Evolutionary conservation across 2,888 invertebrate genomes (phyloP), one percentile per base, ranked within the genome.

Genomic region (Acronicta aceris): DNA sequence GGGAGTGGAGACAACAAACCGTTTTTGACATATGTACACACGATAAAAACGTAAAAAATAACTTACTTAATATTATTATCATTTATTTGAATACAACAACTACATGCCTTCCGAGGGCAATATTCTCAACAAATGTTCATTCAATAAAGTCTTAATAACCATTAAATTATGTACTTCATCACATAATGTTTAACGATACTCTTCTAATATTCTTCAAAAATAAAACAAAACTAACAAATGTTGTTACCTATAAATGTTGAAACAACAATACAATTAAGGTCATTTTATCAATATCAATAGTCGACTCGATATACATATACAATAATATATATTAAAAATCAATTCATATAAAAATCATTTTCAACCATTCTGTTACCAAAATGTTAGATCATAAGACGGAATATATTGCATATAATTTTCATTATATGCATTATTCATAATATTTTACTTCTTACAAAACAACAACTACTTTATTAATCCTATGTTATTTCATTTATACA

Each of bases 1-100:
- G 90, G 89, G 87, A 89, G 82, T 90, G 90, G 91, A 91, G 89
- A 91, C 85, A 92, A 92, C 90, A 88, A 92, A 92, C 89, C 86
- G 84, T 87, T 87, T 87, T 86, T 91, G 91, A 90, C 89, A 87
- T 93, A 79, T 82, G 92, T 93, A 91, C 93, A 93, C 92, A 92
- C 92, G 87, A 91, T 94, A 92, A 93, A 94, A 93, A 94, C 93
- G 95, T 95, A 94, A 94, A 94, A 95, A 95, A 95, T 94, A 95
- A 94, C 94, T 94, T 94, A 94, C 93, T 93, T 94, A 92, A 92
- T 92, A 94, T 94, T 93, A 94, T 94, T 93, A 94, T 93, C 92
- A 86, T 89, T 89, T 88, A 91, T 94, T 92, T 89, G 94, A 93
- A 90, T 94, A 93, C 93, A 94, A 94, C 94, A 94, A 94, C 93